Evolutionary conservation across 2,797 vertebrate genomes (phyloP), one percentile per base, ranked within the genome.

Genomic region (Sebastes cheni): DNA sequence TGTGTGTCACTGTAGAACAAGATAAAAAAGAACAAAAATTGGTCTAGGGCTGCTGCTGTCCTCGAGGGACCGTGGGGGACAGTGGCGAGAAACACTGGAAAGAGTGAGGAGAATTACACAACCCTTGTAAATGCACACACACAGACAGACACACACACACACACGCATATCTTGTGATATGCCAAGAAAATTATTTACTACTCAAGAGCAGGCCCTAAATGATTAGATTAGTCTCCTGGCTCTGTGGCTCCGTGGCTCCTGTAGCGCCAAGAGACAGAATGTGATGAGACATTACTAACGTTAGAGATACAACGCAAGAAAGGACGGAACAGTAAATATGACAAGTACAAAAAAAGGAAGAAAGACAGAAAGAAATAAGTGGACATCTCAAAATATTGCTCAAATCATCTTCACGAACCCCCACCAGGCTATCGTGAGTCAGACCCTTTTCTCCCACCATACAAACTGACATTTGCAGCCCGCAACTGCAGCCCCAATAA

Each of bases 181-280:
- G 85, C 89, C 85, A 91, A 88, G 86, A 89, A 88, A 82, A 90
- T 86, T 68, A 91, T 92, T 89, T 91, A 91, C 85, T 83, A 70
- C 77, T 80, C 70, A 88, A 76, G 79, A 87, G 67, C 72, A 69
- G 80, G 56, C 39, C 75, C 76, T 80, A 83, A 89, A 90, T 90
- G 86, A 93, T 92, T 86, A 85, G 86, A 94, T 94, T 88, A 91
- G 89, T 88, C 86, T 91, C 82, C 70, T 87, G 84, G 83, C 86
- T 87, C 72, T 0, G 61, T 65, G 85, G 75, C 66, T 86, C 69
- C 0, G 56, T 64, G 86, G 76, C 64, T 89, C 56, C 82, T 59
- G 76, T 56, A 75, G 82, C 13, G 27, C 56, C 54, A 34, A 20
- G 62, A 84, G 86, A 86, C 76, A 8, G 73, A 67, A 81, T 56